Evolutionary conservation across 1,140 invertebrate genomes (phyloP), one percentile per base, ranked within the genome.

Genomic region (Tribolium madens): DNA sequence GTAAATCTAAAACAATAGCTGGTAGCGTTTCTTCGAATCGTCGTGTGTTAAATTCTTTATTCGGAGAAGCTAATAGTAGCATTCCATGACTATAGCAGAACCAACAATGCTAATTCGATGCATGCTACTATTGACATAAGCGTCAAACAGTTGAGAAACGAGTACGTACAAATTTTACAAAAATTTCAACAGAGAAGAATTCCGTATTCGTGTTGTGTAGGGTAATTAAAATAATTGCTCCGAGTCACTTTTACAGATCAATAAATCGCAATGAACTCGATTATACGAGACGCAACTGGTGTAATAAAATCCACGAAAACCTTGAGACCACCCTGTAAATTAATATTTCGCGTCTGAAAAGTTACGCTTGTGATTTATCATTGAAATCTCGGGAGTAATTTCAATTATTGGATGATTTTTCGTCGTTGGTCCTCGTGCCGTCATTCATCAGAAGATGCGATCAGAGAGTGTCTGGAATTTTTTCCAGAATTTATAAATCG

Each of bases 1-100:
- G 57, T 64, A 64, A 33, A 64, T 33, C 26, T 64, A 64, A 64
- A 33, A 64, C 57, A 64, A 64, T 64, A 64, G 57, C 57, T 33
- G 26, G 57, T 64, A 64, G 57, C 57, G 14, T 64, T 64, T 64
- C 57, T 64, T 64, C 21, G 57, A 64, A 64, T 64, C 57, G 57
- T 33, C 57, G 21, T 64, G 57, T 64, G 57, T 64, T 64, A 64
- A 64, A 64, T 64, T 64, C 57, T 64, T 64, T n/a, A 64, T 64
- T 64, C 57, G 57, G 57, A 64, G 26, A 64, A 64, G 26, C 57
- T 64, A 64, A 64, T 64, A 64, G 57, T 64, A 33, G 57, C 57
- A 64, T 64, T 64, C 57, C 57, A 14, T 18, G 21, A 26, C 26
- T 64, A 12, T 36, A 64, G 57, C 26, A 64, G 12, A 64, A 64